Conservation (phyloP, 1,140 invertebrate species). For the Maconellicoccus hirsutus region DNA sequence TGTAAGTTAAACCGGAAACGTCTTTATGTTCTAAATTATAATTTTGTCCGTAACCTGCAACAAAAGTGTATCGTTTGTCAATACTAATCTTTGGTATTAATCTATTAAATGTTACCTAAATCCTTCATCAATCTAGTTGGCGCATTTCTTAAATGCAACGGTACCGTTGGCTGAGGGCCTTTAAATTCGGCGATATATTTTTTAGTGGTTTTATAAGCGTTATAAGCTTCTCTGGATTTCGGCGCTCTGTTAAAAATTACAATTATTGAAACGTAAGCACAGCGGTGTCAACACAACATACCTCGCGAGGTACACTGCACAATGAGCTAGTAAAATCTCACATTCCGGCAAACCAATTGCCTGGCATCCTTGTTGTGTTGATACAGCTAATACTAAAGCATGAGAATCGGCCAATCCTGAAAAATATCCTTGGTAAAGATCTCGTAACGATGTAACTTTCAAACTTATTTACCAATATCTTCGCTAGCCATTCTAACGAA, state of each 20-base stretch:
- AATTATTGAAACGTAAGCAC: neutral
- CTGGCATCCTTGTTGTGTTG: conserved; percentile 65
- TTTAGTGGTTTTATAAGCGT: conserved; percentile 51
- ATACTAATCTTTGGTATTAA: conserved; percentile 7
- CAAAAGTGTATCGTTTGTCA: too few species aligned
- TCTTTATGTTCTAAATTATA: conserved; percentile 46
- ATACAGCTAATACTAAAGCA: conserved; percentile 48
- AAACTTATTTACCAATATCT: conserved; percentile 44
- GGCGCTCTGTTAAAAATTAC: conserved; percentile 46
- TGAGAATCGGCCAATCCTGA: conserved; percentile 43
- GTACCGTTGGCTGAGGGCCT: conserved; percentile 58
- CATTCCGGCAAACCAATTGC: conserved; percentile 71
- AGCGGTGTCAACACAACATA: too few species aligned
- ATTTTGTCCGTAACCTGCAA: conserved; percentile 49
- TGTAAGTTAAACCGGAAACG: conserved; percentile 45
- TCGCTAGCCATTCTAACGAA: conserved; percentile 64
- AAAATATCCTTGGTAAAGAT: neutral
- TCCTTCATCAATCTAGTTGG: conserved; percentile 66
- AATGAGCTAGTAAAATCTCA: conserved; percentile 63
- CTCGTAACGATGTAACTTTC: neutral
- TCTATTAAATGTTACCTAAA: conserved; percentile 52
- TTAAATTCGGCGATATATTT: conserved; percentile 46
- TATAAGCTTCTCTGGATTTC: conserved; percentile 59
- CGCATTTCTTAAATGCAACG: conserved; percentile 64
- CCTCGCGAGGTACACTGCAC: conserved; percentile 56